Base-by-base conservation (phyloP, 2,797 vertebrate species). In the Sparidentex hasta region DNA sequence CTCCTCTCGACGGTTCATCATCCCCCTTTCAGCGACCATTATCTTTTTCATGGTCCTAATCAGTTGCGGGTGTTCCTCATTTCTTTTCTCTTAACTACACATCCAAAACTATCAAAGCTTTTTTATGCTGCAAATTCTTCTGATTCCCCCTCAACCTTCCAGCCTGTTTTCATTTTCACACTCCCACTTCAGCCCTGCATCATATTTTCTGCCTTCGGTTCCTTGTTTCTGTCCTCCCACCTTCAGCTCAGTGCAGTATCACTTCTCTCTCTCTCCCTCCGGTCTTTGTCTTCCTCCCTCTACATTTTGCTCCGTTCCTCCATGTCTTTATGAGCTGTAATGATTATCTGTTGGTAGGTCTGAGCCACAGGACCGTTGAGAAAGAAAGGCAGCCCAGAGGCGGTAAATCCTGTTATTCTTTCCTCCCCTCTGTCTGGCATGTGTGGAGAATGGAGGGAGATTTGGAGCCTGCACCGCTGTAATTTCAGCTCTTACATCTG, bases 361-460 rank as follows among this genome's bases (percentile, higher is more conserved):
- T 69, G 67, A 82, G 80, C 65, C 62, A 43, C 58, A 62, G 72
- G 54, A 51, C 68, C n/a, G 68, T 72, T 75, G 68, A 82, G 51
- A 78, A 77, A 70, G 72, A 57, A 74, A 77, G 76, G 71, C 76
- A 59, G 71, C 52, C 81, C 76, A 72, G 72, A 86, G 77, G 84
- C 65, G 0, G 76, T 86, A 62, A 84, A 83, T 84, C 79, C 85
- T 91, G 88, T 93, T 94, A 87, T 93, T 91, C 90, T 92, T 94
- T 83, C 89, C 91, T 91, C 91, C 88, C 87, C 61, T 81, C 81
- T 84, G 88, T 92, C 87, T 91, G 92, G 90, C 86, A 92, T 90
- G 88, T 90, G 88, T 86, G 91, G 89, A 91, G 86, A 91, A 90
- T 87, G 83, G 71, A 90, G 71, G 62, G 84, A 90, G 81, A 88